Base-by-base conservation (phyloP, 2,113 vertebrate species). In the Ceyx cyanopectus region DNA sequence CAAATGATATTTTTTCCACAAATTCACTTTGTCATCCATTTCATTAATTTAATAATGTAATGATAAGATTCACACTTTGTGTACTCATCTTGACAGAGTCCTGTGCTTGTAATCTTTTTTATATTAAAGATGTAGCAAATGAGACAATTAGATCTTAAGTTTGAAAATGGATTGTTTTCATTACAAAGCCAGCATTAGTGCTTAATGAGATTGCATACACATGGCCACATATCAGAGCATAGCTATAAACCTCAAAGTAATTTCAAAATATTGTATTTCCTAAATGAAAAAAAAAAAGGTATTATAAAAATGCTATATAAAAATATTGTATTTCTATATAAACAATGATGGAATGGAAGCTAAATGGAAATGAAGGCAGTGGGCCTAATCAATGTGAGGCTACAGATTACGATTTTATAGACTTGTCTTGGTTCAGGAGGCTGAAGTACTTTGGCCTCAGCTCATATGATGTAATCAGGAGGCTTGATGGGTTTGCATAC, bases 81-180 rank as follows among this genome's bases (percentile, higher is more conserved):
- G 32, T 65, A 82, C n/a, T 94, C 85, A 95, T 92, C 48, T 83
- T 88, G 67, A 93, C 1, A 67, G 68, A 22, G 23, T 78, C 48
- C 29, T 26, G 5, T 79, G 46, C 26, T 68, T 69, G 87, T 82
- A 12, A 19, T 62, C 65, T 69, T 96, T 84, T 85, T 95, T 89
- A 75, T 81, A 93, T 95, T 88, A 97, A 97, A 97, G 89, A 91
- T 89, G 69, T 75, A 43, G 7, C 41, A 95, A 95, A 94, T 89
- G 41, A 93, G 76, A 95, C 96, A 95, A 97, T 93, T 76, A 87
- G 77, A 90, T 61, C 77, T 94, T 32, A 63, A 84, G 32, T 90
- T 93, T 67, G 48, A 96, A 97, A 97, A 96, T 93, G 14, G 54
- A 96, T 96, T 94, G 80, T 87, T 97, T 97, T 95, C 82, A 94